Percentiles rank a stretch among this genome's conserved stretches.
Conservation (phyloP, 2,888 invertebrate genomes). For the Smittia aterrima region DNA sequence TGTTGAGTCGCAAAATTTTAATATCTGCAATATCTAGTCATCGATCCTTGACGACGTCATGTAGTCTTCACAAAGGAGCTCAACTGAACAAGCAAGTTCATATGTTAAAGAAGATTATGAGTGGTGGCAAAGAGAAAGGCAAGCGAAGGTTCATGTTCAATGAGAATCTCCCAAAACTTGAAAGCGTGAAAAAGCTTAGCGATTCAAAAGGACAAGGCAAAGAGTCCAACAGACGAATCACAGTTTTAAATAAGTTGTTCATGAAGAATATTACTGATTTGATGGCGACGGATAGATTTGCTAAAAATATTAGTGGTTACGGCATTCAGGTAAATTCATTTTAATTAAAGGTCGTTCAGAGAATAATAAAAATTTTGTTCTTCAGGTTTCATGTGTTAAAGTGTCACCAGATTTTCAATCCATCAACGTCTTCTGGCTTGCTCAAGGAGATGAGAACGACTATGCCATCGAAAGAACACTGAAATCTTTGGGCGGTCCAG, state of each 20-base stretch:
- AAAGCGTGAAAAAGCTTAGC: conserved; percentile 49
- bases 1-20: no score
- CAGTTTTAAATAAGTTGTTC: conserved; percentile 74
- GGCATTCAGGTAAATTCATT: conserved; percentile 59
- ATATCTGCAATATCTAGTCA: no score
- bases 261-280: conserved; percentile 78
- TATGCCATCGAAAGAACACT: conserved; percentile 58
- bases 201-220: conserved; percentile 57
- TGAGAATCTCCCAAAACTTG: conserved; percentile 46
- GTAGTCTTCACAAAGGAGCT: background rate
- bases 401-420: conserved; percentile 64
- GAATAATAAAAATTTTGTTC: background rate
- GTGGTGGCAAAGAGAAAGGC: conserved; percentile 33
- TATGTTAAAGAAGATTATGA: conserved; percentile 29
- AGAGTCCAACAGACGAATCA: conserved; percentile 59
- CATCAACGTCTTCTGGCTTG: conserved; percentile 72
- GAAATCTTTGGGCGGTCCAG: conserved; percentile 57
- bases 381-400: conserved; percentile 63
- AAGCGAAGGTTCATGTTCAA: conserved; percentile 1
- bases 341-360: background rate
- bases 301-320: conserved; percentile 61
- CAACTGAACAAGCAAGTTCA: conserved; percentile 6
- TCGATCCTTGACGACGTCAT: no score
- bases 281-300: conserved; percentile 68
- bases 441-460: conserved; percentile 58